These are phyloP conservation scores for Drepana falcataria DNA, from an alignment of 2,888 invertebrate genomes.

Conservation along the genomic window DNA sequence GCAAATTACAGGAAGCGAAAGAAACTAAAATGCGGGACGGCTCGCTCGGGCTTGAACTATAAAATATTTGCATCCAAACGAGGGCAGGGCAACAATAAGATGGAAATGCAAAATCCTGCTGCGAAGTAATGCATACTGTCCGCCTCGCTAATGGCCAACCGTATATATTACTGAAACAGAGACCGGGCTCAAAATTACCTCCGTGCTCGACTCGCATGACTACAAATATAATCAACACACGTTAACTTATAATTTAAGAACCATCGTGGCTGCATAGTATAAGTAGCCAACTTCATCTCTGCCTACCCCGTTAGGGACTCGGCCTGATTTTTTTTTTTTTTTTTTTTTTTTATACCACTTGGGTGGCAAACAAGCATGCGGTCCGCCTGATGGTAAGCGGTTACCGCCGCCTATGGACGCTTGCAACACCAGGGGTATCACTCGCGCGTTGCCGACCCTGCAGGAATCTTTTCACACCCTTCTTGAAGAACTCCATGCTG, in stretches of 20 bases:
- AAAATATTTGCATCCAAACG: constrained; percentile 73
- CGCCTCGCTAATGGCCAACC: constrained; percentile 35
- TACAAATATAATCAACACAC: constrained; percentile 18
- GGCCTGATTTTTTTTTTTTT: too few relatives aligned
- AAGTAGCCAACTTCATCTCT: too few relatives aligned
- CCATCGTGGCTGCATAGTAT: too few relatives aligned
- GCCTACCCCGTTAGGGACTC: too few relatives aligned
- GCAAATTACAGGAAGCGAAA: constrained; percentile 63
- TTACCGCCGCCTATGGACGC: too few relatives aligned
- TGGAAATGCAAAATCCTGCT: constrained; percentile 58
- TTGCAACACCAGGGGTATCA: too few relatives aligned
- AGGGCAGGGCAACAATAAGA: constrained; percentile 63
- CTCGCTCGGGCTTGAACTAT: constrained; percentile 57
- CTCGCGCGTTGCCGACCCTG: too few relatives aligned
- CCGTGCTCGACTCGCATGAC: constrained; percentile 15
- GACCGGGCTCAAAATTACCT: constrained; percentile 27
- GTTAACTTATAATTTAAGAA: constrained; percentile 11
- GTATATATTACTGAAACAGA: constrained; percentile 30
- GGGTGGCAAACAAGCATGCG: too few relatives aligned
- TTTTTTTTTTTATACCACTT: too few relatives aligned
- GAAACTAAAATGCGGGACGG: constrained; percentile 57
- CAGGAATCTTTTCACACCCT: too few relatives aligned
- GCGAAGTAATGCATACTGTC: constrained; percentile 50
- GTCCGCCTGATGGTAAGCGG: too few relatives aligned
- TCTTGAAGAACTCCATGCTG: too few relatives aligned